phyloP scores from a whole-genome alignment of 1,140 invertebrate genomes.

The Bombus confusus region DNA sequence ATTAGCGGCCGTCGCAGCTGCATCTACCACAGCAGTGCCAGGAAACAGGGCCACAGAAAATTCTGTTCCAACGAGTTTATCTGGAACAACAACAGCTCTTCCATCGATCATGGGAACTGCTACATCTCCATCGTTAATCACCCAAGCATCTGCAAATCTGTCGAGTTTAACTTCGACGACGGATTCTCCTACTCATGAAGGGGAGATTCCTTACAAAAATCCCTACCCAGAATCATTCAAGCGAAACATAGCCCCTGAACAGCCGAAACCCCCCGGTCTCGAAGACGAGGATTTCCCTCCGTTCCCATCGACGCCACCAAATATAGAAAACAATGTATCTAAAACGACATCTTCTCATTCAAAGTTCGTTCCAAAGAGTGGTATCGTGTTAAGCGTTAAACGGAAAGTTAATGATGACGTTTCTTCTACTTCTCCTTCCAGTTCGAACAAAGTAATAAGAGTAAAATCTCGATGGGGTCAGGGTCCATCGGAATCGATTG shows the following conservation, averaged over 20 bases:
- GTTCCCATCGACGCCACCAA: constrained; percentile 60
- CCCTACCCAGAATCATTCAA: constrained; percentile 53
- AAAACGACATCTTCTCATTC: constrained; percentile 43
- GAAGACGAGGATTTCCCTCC: constrained; percentile 73
- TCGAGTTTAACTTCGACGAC: not conserved
- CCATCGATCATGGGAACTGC: constrained; percentile 5
- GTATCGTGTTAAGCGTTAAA: constrained; percentile 75
- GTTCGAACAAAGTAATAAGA: constrained; percentile 65
- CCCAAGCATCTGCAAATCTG: not conserved
- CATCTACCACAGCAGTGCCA: not conserved
- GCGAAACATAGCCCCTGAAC: constrained; percentile 63
- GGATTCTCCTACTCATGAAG: constrained; percentile 14
- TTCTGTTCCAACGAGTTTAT: not conserved
- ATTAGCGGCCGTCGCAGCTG: constrained; percentile 77
- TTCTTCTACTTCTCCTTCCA: not conserved
- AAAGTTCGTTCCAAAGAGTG: constrained; percentile 72
- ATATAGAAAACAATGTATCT: constrained; percentile 25
- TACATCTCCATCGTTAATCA: not conserved
- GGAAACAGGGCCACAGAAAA: not conserved
- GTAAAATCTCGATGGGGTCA: constrained; percentile 79
- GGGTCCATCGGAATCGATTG: constrained; percentile 62
- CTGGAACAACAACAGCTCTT: not conserved
- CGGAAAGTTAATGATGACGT: constrained; percentile 70
- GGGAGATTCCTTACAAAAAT: constrained; percentile 26
- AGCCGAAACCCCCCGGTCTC: constrained; percentile 76